Evolutionary conservation across 1,140 invertebrate genomes (phyloP).

Genomic region (Polypedilum vanderplanki): DNA sequence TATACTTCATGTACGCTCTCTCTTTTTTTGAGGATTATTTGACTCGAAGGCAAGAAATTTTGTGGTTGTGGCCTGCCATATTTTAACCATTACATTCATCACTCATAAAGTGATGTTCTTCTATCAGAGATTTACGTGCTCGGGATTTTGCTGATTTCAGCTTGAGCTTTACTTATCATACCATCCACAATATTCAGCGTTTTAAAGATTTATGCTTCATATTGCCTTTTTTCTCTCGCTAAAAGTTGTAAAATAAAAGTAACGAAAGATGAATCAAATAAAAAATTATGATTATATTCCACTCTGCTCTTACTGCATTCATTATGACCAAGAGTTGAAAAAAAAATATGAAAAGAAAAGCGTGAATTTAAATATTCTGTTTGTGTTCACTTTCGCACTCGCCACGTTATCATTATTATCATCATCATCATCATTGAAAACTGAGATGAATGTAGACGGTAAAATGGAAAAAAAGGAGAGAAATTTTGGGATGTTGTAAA

Average conservation of each 20-base stretch:
- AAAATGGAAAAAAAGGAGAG: background rate
- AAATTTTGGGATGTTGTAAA: background rate
- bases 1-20: background rate
- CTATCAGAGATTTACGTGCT: conserved; percentile 28
- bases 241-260: background rate
- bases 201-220: background rate
- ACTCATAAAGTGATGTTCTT: conserved; percentile 22
- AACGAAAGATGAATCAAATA: too few species aligned
- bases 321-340: too few species aligned
- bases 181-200: background rate
- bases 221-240: background rate
- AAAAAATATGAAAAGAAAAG: too few species aligned
- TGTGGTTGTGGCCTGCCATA: background rate
- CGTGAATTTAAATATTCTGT: too few species aligned
- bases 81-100: conserved; percentile 28
- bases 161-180: background rate
- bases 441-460: too few species aligned
- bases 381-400: too few species aligned
- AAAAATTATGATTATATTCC: too few species aligned
- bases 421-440: too few species aligned
- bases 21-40: background rate
- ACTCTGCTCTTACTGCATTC: too few species aligned
- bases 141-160: conserved; percentile 8
- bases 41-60: background rate
- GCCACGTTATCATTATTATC: too few species aligned